phyloP scores from a whole-genome alignment of 2,113 vertebrate genomes.

The Ctenodactylus gundi region DNA sequence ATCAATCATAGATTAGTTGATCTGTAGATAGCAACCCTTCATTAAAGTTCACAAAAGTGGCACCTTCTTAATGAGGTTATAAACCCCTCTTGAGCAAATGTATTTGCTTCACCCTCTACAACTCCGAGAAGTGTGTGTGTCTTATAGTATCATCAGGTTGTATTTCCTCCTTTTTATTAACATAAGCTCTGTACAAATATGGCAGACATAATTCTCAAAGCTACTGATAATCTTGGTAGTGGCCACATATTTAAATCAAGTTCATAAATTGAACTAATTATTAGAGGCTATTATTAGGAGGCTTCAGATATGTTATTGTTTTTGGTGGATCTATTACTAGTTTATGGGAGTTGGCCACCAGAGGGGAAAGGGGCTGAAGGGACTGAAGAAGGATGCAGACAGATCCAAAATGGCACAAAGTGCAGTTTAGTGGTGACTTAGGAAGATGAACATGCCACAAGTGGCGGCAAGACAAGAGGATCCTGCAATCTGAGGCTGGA shows the following conservation, averaged over 20 bases:
- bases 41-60: not conserved
- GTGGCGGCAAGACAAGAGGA: not conserved
- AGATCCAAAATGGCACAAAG: not conserved
- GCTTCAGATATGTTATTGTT: not conserved
- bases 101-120: not conserved
- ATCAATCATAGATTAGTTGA: too few relatives aligned
- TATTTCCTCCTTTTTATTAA: not conserved
- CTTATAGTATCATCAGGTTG: not conserved
- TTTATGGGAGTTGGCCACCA: not conserved
- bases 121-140: not conserved
- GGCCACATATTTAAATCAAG: not conserved
- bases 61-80: not conserved
- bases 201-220: not conserved
- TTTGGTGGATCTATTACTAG: not conserved
- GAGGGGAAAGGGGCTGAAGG: not conserved
- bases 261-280: not conserved
- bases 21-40: not conserved
- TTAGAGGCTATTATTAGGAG: not conserved
- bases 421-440: not conserved
- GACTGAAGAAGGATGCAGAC: not conserved
- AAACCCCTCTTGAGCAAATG: not conserved
- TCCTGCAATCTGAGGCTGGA: not conserved
- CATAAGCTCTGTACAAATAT: not conserved
- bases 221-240: not conserved
- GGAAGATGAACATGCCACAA: not conserved